A percentile compares a stretch with the other conserved stretches of the same genome.
These are phyloP conservation scores for Cheilosia urbana DNA, from an alignment of 2,888 invertebrate genomes.

Conservation along the genomic window DNA sequence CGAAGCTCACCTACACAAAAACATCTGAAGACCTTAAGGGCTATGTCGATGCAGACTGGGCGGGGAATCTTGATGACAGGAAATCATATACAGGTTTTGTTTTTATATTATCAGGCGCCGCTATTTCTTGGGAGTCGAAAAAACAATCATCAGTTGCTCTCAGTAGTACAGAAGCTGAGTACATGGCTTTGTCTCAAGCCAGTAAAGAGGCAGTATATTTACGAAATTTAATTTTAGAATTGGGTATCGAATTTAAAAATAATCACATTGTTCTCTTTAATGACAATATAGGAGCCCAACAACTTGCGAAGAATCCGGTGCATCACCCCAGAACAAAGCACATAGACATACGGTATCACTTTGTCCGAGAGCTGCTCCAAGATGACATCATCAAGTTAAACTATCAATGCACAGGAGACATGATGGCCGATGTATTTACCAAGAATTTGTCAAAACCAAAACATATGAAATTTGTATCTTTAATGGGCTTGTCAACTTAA, in stretches of 20 bases:
- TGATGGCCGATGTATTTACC: conserved; percentile 36
- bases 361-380: conserved; percentile 33
- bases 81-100: conserved; percentile 51
- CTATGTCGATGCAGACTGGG: conserved; percentile 47
- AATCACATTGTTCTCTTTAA: conserved; percentile 26
- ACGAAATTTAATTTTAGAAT: conserved; percentile 28
- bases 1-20: conserved; percentile 28
- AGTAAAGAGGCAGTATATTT: conserved; percentile 38
- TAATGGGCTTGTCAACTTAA: conserved; percentile 7
- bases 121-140: conserved; percentile 45
- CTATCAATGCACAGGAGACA: conserved; percentile 28
- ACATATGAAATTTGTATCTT: conserved; percentile 25
- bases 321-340: conserved; percentile 60
- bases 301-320: conserved; percentile 34
- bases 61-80: conserved; percentile 18
- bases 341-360: conserved; percentile 45
- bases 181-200: conserved; percentile 52
- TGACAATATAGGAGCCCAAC: conserved; percentile 55
- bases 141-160: conserved; percentile 54
- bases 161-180: conserved; percentile 54
- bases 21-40: conserved; percentile 23
- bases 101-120: conserved; percentile 35
- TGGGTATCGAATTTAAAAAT: conserved; percentile 7
- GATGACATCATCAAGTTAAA: conserved; percentile 21
- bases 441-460: conserved; percentile 32